Evolutionary conservation across 2,113 vertebrate genomes (phyloP).

Genomic region (Seriola rivoliana): DNA sequence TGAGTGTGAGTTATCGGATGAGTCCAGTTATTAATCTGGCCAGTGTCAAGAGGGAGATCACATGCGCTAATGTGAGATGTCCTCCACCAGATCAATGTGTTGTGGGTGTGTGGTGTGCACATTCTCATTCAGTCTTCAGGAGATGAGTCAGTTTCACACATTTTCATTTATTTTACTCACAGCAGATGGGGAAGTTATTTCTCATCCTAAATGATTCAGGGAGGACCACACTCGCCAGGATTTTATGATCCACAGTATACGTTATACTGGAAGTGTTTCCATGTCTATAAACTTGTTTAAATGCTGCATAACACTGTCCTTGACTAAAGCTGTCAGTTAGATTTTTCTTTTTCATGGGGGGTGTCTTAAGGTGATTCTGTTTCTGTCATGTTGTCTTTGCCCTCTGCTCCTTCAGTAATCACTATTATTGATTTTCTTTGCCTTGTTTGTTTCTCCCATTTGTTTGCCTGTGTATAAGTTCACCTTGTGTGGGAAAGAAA

Average conservation of each 20-base stretch:
- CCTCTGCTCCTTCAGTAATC: conserved; percentile 30
- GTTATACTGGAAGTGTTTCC: not conserved
- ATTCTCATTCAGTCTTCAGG: not conserved
- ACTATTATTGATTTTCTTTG: conserved; percentile 20
- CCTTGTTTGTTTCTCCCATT: not conserved
- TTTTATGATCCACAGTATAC: not conserved
- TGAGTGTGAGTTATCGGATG: not conserved
- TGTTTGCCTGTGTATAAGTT: conserved; percentile 4
- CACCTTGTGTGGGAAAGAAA: conserved; percentile 27
- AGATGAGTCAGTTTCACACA: not conserved
- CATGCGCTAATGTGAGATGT: not conserved
- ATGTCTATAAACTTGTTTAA: conserved; percentile 1
- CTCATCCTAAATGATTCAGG: conserved; percentile 20
- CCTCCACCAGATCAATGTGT: not conserved
- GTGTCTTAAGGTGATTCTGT: conserved; percentile 8
- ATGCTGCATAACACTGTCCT: not conserved
- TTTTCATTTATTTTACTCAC: not conserved
- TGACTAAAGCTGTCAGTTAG: not conserved
- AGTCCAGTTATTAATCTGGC: not conserved
- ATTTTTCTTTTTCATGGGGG: not conserved
- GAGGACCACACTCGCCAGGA: not conserved
- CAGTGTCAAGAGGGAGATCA: not conserved
- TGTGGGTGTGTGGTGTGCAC: not conserved
- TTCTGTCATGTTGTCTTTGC: conserved; percentile 5
- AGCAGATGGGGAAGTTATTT: conserved; percentile 17